phyloP scores from a whole-genome alignment of 53 echinoderm and acorn worm species.

The Echinometra lucunter region DNA sequence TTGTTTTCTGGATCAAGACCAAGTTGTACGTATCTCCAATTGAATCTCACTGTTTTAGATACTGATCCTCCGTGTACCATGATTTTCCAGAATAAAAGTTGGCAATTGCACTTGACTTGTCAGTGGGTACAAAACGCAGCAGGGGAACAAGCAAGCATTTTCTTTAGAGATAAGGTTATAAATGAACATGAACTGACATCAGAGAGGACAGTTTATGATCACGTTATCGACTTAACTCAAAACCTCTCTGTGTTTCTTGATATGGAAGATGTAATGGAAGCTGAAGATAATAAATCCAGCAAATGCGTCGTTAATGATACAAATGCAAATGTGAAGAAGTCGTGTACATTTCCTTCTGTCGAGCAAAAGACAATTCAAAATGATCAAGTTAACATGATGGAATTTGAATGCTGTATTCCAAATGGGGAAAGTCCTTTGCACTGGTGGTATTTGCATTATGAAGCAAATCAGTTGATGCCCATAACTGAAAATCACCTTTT shows the following conservation, averaged over 20 bases:
- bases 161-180: neutral
- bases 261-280: neutral
- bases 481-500: neutral
- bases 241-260: neutral
- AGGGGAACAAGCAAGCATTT: neutral
- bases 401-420: neutral
- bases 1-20: neutral
- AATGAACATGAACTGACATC: neutral
- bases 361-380: neutral
- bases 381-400: neutral
- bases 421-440: neutral
- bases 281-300: neutral
- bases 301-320: neutral
- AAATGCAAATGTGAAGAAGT: neutral
- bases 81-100: neutral
- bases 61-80: neutral
- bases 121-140: neutral
- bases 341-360: neutral
- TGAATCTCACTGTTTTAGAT: neutral
- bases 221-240: neutral
- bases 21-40: neutral
- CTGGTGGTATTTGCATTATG: neutral
- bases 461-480: neutral
- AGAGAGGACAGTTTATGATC: neutral
- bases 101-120: neutral